Base-by-base conservation (phyloP, 2,888 invertebrate genomes). In the Drosophila multiciliata region DNA sequence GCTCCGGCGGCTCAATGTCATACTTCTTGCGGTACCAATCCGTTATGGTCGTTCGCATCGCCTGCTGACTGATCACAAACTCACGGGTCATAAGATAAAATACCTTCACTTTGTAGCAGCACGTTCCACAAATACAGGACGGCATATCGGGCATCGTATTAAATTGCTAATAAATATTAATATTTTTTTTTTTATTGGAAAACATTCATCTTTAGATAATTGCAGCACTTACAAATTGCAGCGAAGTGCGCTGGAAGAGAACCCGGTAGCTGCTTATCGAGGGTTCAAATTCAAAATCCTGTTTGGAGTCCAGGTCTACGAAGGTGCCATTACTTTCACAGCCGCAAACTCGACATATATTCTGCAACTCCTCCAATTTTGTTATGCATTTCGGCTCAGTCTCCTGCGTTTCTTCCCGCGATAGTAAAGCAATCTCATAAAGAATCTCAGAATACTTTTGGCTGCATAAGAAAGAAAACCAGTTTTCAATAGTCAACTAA, bases 71-170 rank as follows among this genome's bases (percentile, higher is more conserved):
- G 8, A 58, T 45, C 23, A 77, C 53, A 64, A 80, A 80, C 35
- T 80, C 80, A 8, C 77, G 72, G 0, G 78, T 70, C 23, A 77
- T 32, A 1, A 77, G 49, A 53, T 63, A 77, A 45, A 77, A 77
- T 4, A 65, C 67, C 33, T 74, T 71, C 2, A 45, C 68, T 29
- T 80, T 76, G 17, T 64, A 66, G 15, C 62, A 66, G 29, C 80
- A 80, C 1, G n/a, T 40, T 20, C 33, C 49, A 40, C 80, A 80
- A 35, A 80, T 69, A 38, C 59, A 40, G 0, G 33, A 20, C 4
- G 78, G 75, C 45, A 74, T 42, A 74, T 80, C 74, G 1, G 80
- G 77, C 80, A 77, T 77, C 5, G 62, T 67, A 35, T 62, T 57
- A 29, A 79, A 70, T 68, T 73, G 67, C 73, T 76, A 23, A 20